Evolutionary conservation across 2,888 invertebrate species (phyloP).

Genomic region (Leucophenga maculata): DNA sequence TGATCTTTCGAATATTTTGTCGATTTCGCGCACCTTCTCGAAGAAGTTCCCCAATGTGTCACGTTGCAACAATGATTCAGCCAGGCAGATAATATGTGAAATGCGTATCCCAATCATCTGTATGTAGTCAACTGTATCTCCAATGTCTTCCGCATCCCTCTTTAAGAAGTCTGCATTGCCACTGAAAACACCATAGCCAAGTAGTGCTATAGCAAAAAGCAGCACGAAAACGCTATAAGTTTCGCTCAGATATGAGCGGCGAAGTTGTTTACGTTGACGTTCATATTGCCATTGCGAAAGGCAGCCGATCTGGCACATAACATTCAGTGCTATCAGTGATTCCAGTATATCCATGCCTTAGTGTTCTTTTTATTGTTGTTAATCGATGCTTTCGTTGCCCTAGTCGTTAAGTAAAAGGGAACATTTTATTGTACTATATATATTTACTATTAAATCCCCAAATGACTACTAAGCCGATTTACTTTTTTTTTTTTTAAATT

Average conservation of each 20-base stretch:
- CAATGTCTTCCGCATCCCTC: constrained; percentile 45
- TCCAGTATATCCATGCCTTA: constrained; percentile 57
- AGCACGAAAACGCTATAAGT: constrained; percentile 51
- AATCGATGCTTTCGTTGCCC: no score
- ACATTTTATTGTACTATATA: no score
- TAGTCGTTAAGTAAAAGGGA: no score
- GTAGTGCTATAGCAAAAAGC: constrained; percentile 37
- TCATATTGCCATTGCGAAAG: constrained; percentile 54
- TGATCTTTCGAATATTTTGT: constrained; percentile 57
- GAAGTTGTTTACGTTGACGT: constrained; percentile 40
- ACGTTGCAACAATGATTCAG: constrained; percentile 59
- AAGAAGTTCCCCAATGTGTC: constrained; percentile 48
- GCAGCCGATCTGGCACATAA: constrained; percentile 50
- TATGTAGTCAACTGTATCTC: constrained; percentile 63
- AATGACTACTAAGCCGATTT: no score
- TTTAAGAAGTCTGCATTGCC: constrained; percentile 30
- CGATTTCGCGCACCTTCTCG: constrained; percentile 59
- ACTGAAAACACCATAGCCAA: constrained; percentile 52
- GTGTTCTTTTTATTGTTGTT: no score
- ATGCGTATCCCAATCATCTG: constrained; percentile 66
- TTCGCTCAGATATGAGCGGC: constrained; percentile 49
- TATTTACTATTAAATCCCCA: no score
- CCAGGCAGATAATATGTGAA: constrained; percentile 58
- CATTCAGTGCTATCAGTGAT: constrained; percentile 46
- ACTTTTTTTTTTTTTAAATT: no score